phyloP scores from a whole-genome alignment of 2,113 vertebrate species.

The Ictidomys tridecemlineatus region DNA sequence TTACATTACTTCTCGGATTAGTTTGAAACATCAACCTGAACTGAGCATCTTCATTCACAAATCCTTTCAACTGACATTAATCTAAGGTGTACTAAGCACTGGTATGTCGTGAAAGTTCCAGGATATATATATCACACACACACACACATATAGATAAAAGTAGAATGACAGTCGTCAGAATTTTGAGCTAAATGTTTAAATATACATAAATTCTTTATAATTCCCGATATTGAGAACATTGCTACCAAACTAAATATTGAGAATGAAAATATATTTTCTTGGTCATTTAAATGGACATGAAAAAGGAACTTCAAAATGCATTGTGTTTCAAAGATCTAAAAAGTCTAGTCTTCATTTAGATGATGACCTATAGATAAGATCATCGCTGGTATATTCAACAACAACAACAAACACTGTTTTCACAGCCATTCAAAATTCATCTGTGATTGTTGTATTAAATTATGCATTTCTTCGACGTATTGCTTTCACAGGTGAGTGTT shows the following conservation, averaged over 20 bases:
- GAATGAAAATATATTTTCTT: too few relatives aligned
- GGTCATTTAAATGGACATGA: too few relatives aligned
- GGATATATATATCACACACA: background rate
- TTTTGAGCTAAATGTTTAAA: background rate
- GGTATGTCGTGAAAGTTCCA: background rate
- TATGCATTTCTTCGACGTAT: too few relatives aligned
- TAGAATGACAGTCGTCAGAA: background rate
- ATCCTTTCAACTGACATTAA: conserved; percentile 19
- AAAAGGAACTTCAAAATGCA: too few relatives aligned
- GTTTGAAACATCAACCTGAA: background rate
- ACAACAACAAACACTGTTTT: too few relatives aligned
- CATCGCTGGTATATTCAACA: too few relatives aligned
- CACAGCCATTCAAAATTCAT: too few relatives aligned
- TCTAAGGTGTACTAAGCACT: background rate
- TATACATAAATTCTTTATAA: background rate
- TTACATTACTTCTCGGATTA: background rate
- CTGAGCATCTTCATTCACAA: conserved; percentile 51
- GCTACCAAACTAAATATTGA: background rate
- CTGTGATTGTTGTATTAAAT: too few relatives aligned
- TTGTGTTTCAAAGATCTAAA: too few relatives aligned
- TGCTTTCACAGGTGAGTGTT: too few relatives aligned
- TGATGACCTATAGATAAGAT: too few relatives aligned
- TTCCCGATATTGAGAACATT: background rate
- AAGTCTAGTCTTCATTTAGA: too few relatives aligned
- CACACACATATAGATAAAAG: background rate